These are phyloP conservation scores for Apodemia zela DNA, from an alignment of 2,888 invertebrate species.

Conservation along the genomic window DNA sequence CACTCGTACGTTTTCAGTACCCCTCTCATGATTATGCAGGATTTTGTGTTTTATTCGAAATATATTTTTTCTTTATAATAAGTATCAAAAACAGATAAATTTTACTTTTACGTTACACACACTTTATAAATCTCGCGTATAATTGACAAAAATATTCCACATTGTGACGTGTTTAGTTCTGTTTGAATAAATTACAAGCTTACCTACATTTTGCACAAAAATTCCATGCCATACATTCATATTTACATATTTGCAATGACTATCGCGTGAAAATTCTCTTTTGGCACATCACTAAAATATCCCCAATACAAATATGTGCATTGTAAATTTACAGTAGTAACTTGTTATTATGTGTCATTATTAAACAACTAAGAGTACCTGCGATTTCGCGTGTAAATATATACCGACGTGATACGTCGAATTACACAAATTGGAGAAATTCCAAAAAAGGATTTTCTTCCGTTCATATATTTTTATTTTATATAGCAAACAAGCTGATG, in stretches of 20 bases:
- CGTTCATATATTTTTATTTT: too few relatives aligned
- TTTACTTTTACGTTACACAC: too few relatives aligned
- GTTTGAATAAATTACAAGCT: neutral
- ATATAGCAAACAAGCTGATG: too few relatives aligned
- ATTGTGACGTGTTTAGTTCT: neutral
- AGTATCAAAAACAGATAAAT: too few relatives aligned
- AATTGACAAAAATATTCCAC: too few relatives aligned
- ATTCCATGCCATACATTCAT: neutral
- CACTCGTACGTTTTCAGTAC: too few relatives aligned
- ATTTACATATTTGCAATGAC: neutral
- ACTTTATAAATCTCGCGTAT: too few relatives aligned
- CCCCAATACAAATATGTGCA: neutral
- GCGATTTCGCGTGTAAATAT: neutral
- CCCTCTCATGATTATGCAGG: too few relatives aligned
- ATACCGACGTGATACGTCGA: neutral
- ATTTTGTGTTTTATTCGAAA: too few relatives aligned
- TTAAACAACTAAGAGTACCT: neutral
- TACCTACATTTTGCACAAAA: neutral
- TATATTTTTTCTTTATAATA: too few relatives aligned
- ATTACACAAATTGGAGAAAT: neutral
- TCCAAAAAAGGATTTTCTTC: neutral
- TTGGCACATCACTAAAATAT: neutral
- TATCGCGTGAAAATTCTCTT: neutral
- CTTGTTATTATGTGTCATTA: neutral
- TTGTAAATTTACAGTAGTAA: neutral